These are phyloP conservation scores for Callyntrura guangdongensis DNA, from an alignment of 2,888 invertebrate species.

Conservation along the genomic window DNA sequence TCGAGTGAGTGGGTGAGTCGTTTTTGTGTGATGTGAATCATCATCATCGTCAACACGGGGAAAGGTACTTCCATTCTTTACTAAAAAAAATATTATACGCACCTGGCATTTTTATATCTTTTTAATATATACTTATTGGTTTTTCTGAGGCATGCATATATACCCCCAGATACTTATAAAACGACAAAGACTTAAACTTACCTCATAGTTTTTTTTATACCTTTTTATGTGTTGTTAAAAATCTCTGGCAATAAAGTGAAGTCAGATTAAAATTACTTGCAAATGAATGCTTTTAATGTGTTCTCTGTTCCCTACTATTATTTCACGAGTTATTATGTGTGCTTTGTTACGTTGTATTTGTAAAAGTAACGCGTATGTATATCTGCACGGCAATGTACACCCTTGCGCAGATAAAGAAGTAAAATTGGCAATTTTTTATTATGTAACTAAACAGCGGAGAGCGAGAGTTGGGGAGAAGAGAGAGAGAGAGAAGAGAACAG, in stretches of 20 bases:
- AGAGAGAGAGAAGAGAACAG: too few species aligned
- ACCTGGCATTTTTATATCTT: conserved; percentile 76
- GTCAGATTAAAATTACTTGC: conserved; percentile 54
- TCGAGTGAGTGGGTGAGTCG: conserved; percentile 47
- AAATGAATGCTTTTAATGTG: conserved; percentile 53
- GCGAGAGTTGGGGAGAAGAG: not conserved
- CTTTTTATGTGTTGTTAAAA: conserved; percentile 42
- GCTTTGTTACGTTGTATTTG: not conserved
- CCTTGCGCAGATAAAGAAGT: conserved; percentile 39
- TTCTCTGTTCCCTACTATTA: conserved; percentile 26
- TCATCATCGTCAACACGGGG: not conserved
- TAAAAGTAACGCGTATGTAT: conserved; percentile 18
- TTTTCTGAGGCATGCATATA: not conserved
- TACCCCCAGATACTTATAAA: too few species aligned
- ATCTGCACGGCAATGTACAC: too few species aligned
- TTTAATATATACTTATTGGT: conserved; percentile 67
- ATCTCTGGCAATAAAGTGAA: conserved; percentile 22
- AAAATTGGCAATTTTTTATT: conserved; percentile 44
- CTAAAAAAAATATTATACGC: conserved; percentile 64
- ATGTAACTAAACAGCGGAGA: conserved; percentile 20
- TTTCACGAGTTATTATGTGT: conserved; percentile 7
- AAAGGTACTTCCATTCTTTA: conserved; percentile 49
- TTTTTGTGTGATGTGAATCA: conserved; percentile 55
- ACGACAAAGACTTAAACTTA: not conserved
- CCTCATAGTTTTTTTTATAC: conserved; percentile 22